phyloP scores from a whole-genome alignment of 2,113 vertebrate species.

The Psammodynastes pulverulentus region DNA sequence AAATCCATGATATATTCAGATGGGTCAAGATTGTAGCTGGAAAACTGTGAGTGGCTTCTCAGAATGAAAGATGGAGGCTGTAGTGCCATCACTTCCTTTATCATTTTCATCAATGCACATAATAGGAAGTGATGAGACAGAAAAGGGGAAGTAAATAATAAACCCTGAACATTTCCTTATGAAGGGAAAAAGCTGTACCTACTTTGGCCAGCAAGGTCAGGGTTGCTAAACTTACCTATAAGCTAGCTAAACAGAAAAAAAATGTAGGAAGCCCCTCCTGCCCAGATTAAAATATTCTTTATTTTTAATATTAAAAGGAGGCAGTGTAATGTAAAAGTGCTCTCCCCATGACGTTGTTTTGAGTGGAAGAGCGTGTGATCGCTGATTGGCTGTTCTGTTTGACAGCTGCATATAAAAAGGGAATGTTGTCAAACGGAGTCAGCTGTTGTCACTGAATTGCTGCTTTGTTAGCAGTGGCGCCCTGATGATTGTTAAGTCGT shows the following conservation, averaged over 20 bases:
- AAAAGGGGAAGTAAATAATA: not conserved
- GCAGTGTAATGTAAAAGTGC: no score
- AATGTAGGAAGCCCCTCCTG: no score
- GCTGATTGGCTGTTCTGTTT: no score
- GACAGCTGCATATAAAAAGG: no score
- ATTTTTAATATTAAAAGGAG: no score
- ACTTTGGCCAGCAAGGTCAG: not conserved
- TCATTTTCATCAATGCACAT: slow-evolving; percentile 36
- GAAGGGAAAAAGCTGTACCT: not conserved
- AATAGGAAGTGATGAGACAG: not conserved
- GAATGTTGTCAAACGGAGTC: no score
- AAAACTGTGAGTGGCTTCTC: not conserved
- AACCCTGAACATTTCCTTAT: not conserved
- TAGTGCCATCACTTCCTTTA: slow-evolving; percentile 43
- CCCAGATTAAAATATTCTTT: no score
- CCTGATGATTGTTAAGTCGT: no score
- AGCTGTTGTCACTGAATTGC: no score
- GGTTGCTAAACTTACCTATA: not conserved
- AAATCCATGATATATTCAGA: not conserved
- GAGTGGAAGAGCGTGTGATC: no score
- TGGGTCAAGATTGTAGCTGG: not conserved
- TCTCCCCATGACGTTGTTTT: no score
- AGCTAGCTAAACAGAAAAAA: not conserved
- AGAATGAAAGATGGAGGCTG: not conserved
- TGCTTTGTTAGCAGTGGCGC: no score